Conservation (phyloP, 2,113 vertebrate genomes). For the Jaculus jaculus region DNA sequence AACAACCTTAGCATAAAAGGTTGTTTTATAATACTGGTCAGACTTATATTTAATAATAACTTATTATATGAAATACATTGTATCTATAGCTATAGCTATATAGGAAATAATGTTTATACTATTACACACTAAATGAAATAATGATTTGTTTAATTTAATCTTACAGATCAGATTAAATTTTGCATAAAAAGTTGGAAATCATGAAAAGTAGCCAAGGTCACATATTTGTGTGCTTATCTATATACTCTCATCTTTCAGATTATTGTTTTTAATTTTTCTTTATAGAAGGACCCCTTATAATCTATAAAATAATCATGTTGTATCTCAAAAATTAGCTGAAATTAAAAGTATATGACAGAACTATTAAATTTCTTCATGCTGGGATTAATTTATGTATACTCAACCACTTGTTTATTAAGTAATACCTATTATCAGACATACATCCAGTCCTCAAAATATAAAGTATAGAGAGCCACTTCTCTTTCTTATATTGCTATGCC, state of each 20-base stretch:
- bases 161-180: neutral
- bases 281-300: neutral
- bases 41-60: neutral
- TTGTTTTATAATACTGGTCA: neutral
- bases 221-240: slow-evolving; percentile 3
- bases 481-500: neutral
- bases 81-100: neutral
- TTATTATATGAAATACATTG: neutral
- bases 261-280: neutral
- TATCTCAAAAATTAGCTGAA: neutral
- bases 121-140: neutral
- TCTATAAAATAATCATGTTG: neutral
- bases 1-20: neutral
- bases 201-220: neutral
- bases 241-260: neutral
- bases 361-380: neutral
- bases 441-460: neutral
- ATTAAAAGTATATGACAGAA: neutral
- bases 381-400: slow-evolving; percentile 19
- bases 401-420: neutral
- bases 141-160: neutral
- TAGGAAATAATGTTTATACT: neutral
- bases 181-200: neutral
- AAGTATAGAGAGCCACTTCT: neutral
- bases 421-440: neutral